Percentiles rank a stretch among this genome's conserved stretches.
phyloP scores from a whole-genome alignment of 2,888 invertebrate genomes.

The Agrotis segetum region DNA sequence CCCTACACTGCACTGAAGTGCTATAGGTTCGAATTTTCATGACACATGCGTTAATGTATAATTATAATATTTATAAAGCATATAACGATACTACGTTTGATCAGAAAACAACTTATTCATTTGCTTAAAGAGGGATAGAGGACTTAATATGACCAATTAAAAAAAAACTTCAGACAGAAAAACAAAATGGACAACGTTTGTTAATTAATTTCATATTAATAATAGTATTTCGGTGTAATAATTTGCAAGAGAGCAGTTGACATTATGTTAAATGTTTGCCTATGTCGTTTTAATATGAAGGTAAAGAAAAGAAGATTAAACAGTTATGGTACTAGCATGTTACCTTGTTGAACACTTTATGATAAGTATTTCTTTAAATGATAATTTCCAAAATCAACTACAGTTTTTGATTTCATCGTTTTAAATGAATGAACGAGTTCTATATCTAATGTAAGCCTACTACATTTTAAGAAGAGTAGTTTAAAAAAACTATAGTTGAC shows the following conservation, averaged over 20 bases:
- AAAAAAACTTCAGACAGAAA: not conserved
- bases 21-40: no score
- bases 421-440: not conserved
- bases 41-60: no score
- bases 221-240: not conserved
- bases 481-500: not conserved
- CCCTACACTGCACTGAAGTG: no score
- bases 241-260: not conserved
- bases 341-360: conserved; percentile 2
- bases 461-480: not conserved
- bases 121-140: not conserved
- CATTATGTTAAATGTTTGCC: not conserved
- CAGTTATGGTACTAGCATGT: conserved; percentile 1
- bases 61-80: no score
- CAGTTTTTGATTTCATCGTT: not conserved
- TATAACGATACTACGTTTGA: not conserved
- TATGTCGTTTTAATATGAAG: not conserved
- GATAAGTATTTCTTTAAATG: not conserved
- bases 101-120: not conserved
- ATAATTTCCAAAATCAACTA: not conserved
- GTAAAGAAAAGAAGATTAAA: not conserved
- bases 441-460: not conserved
- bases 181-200: not conserved
- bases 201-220: not conserved
- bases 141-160: not conserved